phyloP scores from a whole-genome alignment of 1,140 invertebrate species.

The Chionoecetes opilio region DNA sequence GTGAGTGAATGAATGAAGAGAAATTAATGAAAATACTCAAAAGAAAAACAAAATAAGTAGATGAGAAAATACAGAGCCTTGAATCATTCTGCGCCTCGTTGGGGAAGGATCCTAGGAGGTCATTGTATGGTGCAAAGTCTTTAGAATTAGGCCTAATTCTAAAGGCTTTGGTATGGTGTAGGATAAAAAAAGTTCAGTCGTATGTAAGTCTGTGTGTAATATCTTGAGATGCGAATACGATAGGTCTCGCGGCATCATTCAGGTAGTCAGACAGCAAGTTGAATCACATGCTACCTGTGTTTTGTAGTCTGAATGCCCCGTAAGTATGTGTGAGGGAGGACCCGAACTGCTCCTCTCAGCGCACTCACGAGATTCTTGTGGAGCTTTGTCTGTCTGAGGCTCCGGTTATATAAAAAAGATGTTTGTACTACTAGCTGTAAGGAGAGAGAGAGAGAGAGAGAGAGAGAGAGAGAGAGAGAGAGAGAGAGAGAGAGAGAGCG shows the following conservation, averaged over 20 bases:
- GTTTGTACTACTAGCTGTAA: background rate
- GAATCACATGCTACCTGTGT: background rate
- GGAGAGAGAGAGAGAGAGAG: background rate
- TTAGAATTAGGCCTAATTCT: no score
- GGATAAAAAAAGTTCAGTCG: no score
- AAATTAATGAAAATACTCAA: background rate
- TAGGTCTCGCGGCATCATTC: no score
- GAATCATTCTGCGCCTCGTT: background rate
- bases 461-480: background rate
- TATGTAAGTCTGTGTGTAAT: no score
- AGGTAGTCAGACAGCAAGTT: no score
- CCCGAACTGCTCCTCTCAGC: background rate
- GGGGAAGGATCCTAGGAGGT: no score
- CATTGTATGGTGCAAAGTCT: no score
- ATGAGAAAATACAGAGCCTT: background rate
- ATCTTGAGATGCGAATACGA: no score
- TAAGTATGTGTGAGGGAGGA: constrained; percentile 24
- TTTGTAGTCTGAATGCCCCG: background rate
- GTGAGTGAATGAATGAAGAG: background rate
- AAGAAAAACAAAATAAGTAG: no score
- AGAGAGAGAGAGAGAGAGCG: background rate
- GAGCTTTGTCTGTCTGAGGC: background rate
- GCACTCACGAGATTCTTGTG: background rate
- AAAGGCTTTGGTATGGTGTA: no score
- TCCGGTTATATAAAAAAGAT: no score